Percentiles rank a stretch among this genome's conserved stretches.
These are phyloP conservation scores for Thalassarche chlororhynchos DNA, from an alignment of 2,113 vertebrate species.

Conservation along the genomic window DNA sequence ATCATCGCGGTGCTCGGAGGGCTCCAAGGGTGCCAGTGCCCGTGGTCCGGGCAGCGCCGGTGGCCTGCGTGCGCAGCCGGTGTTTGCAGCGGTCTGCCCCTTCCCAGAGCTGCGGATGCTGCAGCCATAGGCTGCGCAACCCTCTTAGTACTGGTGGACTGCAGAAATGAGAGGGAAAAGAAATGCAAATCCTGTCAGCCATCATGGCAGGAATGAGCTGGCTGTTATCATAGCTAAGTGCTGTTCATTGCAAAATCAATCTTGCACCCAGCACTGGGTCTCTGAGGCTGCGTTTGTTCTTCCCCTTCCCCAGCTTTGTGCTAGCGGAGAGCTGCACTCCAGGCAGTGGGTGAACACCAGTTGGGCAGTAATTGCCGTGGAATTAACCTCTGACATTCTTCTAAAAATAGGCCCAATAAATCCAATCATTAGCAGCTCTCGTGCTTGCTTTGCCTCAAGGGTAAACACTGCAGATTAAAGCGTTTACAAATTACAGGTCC, in stretches of 20 bases:
- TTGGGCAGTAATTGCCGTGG: constrained; percentile 61
- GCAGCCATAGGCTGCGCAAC: fast-evolving
- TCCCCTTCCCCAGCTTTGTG: background rate
- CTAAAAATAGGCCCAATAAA: constrained; percentile 77
- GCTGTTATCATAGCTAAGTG: background rate
- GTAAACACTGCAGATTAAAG: constrained; percentile 17
- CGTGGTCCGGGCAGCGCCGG: fast-evolving
- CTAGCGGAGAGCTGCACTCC: background rate
- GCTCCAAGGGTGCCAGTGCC: background rate
- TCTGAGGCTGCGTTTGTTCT: background rate
- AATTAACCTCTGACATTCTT: constrained; percentile 78
- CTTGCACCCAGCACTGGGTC: background rate
- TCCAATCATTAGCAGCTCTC: constrained; percentile 70
- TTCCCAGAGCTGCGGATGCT: background rate
- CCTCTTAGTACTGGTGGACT: background rate
- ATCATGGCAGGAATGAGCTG: background rate
- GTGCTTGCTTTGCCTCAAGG: constrained; percentile 30
- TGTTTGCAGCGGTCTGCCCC: background rate
- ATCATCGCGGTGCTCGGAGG: fast-evolving
- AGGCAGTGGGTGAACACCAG: constrained; percentile 33
- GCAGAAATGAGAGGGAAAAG: background rate
- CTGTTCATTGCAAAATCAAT: background rate
- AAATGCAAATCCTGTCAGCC: too few relatives aligned
- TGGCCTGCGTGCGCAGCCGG: fast-evolving
- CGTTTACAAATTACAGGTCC: background rate